Evolutionary conservation across 2,113 vertebrate species (phyloP).

Genomic region (Trogon surrucura): DNA sequence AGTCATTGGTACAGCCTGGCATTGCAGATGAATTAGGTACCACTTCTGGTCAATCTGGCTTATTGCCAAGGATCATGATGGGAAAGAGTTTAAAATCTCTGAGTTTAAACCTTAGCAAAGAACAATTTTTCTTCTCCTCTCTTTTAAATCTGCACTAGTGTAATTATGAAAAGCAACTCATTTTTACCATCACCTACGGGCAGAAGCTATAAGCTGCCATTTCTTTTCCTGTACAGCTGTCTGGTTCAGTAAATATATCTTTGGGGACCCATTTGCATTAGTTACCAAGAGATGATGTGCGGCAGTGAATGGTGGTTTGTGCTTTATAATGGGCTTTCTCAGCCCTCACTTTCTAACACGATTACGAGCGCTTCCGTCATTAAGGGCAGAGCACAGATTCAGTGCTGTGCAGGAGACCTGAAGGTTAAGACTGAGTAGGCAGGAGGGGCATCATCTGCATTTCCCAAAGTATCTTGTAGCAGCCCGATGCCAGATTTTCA

Average conservation of each 20-base stretch:
- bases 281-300: constrained; percentile 6
- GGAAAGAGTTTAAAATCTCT: background rate
- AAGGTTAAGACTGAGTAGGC: background rate
- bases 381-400: background rate
- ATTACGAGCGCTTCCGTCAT: background rate
- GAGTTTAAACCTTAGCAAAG: background rate
- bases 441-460: background rate
- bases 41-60: background rate
- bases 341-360: background rate
- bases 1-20: background rate
- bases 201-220: constrained; percentile 1
- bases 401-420: background rate
- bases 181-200: background rate
- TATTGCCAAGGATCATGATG: background rate
- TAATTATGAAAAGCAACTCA: background rate
- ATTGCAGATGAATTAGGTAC: background rate
- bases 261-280: constrained; percentile 6
- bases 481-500: background rate
- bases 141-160: background rate
- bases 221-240: constrained; percentile 45
- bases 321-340: background rate
- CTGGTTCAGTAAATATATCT: constrained; percentile 21
- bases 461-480: background rate
- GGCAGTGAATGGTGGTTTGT: background rate
- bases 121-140: background rate